A percentile compares a stretch with the other conserved stretches of the same genome.
Evolutionary conservation across 2,113 vertebrate genomes (phyloP).

Genomic region (Caretta caretta): DNA sequence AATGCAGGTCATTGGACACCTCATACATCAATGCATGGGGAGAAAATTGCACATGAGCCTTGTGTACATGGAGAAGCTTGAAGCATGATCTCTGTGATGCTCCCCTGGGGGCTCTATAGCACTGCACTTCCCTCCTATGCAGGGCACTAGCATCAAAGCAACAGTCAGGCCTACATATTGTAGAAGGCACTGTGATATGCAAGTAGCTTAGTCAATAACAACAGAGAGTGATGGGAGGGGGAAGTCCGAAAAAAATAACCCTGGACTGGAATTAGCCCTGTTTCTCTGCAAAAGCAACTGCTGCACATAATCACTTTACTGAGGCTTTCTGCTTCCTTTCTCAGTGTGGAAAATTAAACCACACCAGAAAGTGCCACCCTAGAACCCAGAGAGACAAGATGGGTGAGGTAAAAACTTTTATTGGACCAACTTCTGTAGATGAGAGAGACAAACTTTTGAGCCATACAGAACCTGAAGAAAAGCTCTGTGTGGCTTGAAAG

Average conservation of each 20-base stretch:
- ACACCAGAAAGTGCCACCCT: background rate
- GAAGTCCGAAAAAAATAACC: too few species aligned
- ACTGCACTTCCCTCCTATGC: background rate
- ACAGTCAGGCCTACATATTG: background rate
- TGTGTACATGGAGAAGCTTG: background rate
- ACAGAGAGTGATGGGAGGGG: background rate
- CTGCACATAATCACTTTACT: background rate
- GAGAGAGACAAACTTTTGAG: background rate
- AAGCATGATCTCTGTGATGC: background rate
- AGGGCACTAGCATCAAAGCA: background rate
- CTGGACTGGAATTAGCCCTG: background rate
- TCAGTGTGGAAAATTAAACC: background rate
- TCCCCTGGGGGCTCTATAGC: background rate
- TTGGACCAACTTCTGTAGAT: background rate
- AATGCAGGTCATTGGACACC: background rate
- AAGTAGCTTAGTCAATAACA: background rate
- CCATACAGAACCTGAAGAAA: background rate
- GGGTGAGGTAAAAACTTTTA: background rate
- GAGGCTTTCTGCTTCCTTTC: background rate
- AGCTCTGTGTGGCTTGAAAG: background rate
- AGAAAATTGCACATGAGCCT: background rate
- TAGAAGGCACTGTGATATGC: background rate
- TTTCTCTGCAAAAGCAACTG: background rate
- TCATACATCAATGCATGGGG: background rate
- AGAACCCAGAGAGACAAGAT: background rate